phyloP scores from a whole-genome alignment of 2,797 vertebrate species.

The Poecilia picta region DNA sequence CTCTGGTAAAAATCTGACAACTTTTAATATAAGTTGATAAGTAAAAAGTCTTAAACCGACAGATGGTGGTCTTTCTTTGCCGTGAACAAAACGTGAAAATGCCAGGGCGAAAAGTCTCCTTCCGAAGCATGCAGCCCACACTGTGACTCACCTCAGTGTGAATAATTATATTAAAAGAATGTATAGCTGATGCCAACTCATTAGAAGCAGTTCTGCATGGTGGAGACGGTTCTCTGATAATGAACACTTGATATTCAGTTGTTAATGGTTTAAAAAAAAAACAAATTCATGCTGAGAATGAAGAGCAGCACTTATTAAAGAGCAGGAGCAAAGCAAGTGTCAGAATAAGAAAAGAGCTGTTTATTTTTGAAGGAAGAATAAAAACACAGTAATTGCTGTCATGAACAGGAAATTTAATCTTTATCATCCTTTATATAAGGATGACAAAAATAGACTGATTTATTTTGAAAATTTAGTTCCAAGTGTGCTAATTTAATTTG shows the following conservation, averaged over 20 bases:
- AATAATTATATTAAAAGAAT: slow-evolving; percentile 6
- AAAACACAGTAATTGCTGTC: background rate
- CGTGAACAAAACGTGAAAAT: background rate
- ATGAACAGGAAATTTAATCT: background rate
- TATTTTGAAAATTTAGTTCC: background rate
- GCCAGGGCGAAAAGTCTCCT: background rate
- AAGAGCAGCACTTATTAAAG: background rate
- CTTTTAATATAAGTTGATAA: background rate
- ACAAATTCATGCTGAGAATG: background rate
- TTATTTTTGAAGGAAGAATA: background rate
- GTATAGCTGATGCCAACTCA: slow-evolving; percentile 5
- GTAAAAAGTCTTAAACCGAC: background rate
- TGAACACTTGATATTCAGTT: slow-evolving; percentile 3
- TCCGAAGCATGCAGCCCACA: background rate
- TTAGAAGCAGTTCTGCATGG: slow-evolving; percentile 5
- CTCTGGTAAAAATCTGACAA: background rate
- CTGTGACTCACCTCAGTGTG: slow-evolving; percentile 2
- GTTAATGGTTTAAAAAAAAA: background rate
- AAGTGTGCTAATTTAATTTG: background rate
- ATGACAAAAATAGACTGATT: background rate
- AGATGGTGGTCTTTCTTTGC: background rate
- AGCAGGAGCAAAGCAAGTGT: background rate
- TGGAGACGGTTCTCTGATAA: background rate
- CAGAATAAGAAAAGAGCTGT: background rate
- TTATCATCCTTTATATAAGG: background rate